Conservation (phyloP, 1,140 invertebrate genomes). For the Pseudomyrmex flavicornis region DNA sequence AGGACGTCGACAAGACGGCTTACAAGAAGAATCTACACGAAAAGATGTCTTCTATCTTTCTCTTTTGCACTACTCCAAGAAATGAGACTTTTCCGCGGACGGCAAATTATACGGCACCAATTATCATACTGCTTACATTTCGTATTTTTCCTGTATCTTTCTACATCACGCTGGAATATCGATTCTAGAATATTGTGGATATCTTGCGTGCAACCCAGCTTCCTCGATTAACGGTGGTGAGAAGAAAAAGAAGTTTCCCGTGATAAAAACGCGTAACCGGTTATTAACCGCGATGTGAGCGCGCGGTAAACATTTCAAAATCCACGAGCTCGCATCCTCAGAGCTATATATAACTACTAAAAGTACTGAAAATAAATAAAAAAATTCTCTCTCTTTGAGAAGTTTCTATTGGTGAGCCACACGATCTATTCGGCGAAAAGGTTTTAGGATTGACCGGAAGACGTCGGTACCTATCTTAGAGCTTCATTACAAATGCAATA, state of each 20-base stretch:
- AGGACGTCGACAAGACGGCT: slow-evolving; percentile 16
- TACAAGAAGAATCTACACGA: slow-evolving; percentile 6
- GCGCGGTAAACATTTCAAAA: background rate
- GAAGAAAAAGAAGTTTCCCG: background rate
- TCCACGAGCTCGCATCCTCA: background rate
- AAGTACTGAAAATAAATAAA: slow-evolving; percentile 29
- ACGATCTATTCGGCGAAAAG: background rate
- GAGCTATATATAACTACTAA: background rate
- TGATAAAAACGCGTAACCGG: background rate
- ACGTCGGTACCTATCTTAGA: slow-evolving; percentile 60
- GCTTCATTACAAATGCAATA: slow-evolving; percentile 80
- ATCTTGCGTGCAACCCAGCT: background rate
- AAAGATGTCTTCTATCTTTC: background rate
- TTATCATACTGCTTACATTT: background rate
- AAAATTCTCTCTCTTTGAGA: slow-evolving; percentile 10
- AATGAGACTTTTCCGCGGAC: background rate
- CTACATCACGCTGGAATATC: background rate
- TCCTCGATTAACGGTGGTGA: background rate
- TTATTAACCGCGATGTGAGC: background rate
- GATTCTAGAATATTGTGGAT: background rate
- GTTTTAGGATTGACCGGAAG: slow-evolving; percentile 70
- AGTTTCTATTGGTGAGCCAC: background rate
- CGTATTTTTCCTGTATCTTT: background rate
- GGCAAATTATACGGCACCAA: background rate
- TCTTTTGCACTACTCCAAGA: background rate